Conservation (phyloP, 2,113 vertebrate species). For the Trogon surrucura region DNA sequence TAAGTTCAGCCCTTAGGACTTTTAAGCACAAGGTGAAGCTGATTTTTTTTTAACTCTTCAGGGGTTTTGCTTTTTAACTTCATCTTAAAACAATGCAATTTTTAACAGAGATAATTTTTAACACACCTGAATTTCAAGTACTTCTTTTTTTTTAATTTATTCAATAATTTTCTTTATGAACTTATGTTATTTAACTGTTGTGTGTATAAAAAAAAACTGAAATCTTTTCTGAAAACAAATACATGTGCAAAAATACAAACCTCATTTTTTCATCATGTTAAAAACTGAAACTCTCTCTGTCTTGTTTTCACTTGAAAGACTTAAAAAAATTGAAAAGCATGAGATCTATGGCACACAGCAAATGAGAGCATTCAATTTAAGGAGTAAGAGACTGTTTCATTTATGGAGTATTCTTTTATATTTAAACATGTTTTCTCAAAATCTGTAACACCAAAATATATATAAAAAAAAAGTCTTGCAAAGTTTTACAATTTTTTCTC, state of each 20-base stretch:
- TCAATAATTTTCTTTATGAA: not conserved
- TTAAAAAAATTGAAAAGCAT: not conserved
- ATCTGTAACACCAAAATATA: not conserved
- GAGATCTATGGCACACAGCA: not conserved
- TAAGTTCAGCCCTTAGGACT: not conserved
- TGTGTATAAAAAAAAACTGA: not conserved
- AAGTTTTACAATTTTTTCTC: not conserved
- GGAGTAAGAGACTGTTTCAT: not conserved
- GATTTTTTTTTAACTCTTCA: conserved; percentile 4
- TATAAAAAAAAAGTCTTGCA: not conserved
- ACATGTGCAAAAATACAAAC: not conserved
- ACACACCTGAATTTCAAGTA: too few relatives aligned
- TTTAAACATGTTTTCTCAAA: not conserved
- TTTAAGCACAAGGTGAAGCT: not conserved
- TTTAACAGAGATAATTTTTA: not conserved
- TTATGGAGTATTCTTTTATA: not conserved
- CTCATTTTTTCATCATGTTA: not conserved
- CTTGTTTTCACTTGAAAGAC: not conserved
- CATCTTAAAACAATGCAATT: not conserved
- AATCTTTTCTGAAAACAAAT: not conserved
- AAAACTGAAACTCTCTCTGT: not conserved
- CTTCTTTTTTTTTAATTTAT: not conserved
- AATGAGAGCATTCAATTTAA: not conserved
- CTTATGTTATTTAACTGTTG: not conserved
- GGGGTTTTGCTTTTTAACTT: not conserved